Base-by-base conservation (phyloP, 2,113 vertebrate genomes). In the Gobio gobio region DNA sequence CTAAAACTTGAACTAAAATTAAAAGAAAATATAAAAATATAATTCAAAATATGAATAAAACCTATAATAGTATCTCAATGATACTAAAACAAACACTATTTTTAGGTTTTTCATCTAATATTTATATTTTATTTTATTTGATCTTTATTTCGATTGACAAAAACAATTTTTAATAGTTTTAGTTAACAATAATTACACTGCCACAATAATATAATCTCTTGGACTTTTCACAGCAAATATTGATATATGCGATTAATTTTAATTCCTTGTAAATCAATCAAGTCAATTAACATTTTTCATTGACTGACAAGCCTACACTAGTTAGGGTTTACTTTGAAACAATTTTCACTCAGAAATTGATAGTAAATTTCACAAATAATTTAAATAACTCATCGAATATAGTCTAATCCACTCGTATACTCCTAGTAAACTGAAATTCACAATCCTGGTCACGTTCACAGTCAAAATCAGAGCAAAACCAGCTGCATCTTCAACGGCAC, bases 401-500 rank as follows among this genome's bases (percentile, higher is more conserved):
- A 36, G 18, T 43, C 18, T 73, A 61, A 63, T 83, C 20, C 20
- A 61, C 13, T 7, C 43, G 49, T 63, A 8, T n/a, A 26, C 22
- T 59, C 68, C 14, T 18, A 83, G 33, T 24, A 43, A 59, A 59
- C 76, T 40, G 33, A n/a, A 43, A 68, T 79, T 47, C 26, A 43
- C 8, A 85, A 58, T 78, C 12, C 63, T 66, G 14, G 63, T 79
- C 75, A 79, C 49, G 64, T 78, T 58, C 20, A 43, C 26, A 10
- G 29, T 36, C 9, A n/a, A 82, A 61, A 26, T 59, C 20, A n/a
- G 22, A 51, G 51, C 51, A 7, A 45, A 78, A 64, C 7, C 24
- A 49, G n/a, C 40, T 63, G 40, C 87, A 89, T 89, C 89, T 88
- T 64, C 70, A 61, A 7, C 29, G 10, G 83, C 75, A 40, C 83